phyloP scores from a whole-genome alignment of 2,113 vertebrate genomes.

The Daphoenositta chrysoptera region DNA sequence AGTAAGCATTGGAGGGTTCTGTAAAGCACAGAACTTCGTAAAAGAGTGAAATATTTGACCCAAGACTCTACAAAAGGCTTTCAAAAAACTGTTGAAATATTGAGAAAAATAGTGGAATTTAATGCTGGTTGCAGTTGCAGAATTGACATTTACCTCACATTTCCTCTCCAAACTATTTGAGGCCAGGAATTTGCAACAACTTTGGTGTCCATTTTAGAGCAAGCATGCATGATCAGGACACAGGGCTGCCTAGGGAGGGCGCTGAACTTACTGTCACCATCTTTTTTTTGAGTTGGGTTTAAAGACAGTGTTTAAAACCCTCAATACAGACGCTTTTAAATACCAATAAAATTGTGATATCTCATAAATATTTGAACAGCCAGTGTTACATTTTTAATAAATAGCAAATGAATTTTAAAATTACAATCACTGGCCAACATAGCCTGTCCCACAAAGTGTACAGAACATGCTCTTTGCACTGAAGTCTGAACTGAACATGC shows the following conservation, averaged over 20 bases:
- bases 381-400: neutral
- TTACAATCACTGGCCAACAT: neutral
- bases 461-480: neutral
- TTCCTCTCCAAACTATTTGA: neutral
- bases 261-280: neutral
- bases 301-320: neutral
- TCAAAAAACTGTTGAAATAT: neutral
- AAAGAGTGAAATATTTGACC: neutral
- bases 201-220: rapidly evolving
- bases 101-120: neutral
- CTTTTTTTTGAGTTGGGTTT: neutral
- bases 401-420: neutral
- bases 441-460: neutral
- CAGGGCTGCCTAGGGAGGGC: neutral
- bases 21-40: neutral
- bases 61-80: neutral
- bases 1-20: neutral
- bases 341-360: neutral
- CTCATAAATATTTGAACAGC: neutral
- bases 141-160: neutral
- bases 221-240: neutral
- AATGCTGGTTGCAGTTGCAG: neutral
- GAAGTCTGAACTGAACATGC: neutral
- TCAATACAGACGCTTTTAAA: neutral
- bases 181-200: neutral